phyloP scores from a whole-genome alignment of 2,797 vertebrate species.

The Enteromius paludinosus region DNA sequence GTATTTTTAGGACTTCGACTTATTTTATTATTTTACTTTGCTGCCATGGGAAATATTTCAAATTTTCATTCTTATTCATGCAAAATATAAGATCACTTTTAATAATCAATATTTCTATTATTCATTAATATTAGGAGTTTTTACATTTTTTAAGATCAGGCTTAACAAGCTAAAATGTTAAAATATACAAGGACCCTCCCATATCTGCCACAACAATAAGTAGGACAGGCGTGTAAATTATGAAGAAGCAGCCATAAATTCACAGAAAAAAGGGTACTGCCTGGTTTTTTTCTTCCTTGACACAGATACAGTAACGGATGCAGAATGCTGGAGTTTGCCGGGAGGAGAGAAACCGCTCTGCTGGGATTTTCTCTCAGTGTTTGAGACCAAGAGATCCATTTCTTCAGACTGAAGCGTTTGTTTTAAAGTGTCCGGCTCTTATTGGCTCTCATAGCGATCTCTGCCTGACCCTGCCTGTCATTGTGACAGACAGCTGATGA shows the following conservation, averaged over 20 bases:
- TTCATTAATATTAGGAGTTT: background rate
- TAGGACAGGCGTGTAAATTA: constrained; percentile 34
- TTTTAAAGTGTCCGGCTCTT: background rate
- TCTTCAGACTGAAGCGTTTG: background rate
- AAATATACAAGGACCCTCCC: background rate
- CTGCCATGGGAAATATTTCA: too few relatives aligned
- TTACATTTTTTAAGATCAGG: background rate
- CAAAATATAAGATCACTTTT: too few relatives aligned
- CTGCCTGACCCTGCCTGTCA: background rate
- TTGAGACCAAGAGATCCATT: background rate
- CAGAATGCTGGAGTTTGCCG: background rate
- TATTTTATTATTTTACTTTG: too few relatives aligned
- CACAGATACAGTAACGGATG: constrained; percentile 20
- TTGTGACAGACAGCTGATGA: background rate
- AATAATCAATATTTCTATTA: too few relatives aligned
- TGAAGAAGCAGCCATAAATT: constrained; percentile 12
- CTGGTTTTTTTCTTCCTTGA: constrained; percentile 16
- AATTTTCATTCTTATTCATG: too few relatives aligned
- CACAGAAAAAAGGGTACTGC: background rate
- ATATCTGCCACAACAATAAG: background rate
- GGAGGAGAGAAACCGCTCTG: background rate
- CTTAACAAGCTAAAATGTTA: background rate
- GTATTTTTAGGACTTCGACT: background rate
- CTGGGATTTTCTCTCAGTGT: background rate
- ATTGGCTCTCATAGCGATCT: background rate